phyloP scores from a whole-genome alignment of 2,888 invertebrate species.

The Mystacides longicornis region DNA sequence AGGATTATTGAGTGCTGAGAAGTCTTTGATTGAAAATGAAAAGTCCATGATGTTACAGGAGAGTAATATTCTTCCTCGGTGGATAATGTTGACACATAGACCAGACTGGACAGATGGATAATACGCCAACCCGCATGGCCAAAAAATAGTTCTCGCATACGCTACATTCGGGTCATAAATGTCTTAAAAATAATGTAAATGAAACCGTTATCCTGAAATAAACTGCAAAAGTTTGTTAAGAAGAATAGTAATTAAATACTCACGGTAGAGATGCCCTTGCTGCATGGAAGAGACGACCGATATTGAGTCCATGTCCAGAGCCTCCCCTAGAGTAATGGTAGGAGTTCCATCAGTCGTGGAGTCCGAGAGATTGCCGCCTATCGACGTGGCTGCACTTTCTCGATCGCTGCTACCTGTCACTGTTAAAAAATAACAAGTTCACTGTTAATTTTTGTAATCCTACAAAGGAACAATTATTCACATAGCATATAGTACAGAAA shows the following conservation, averaged over 20 bases:
- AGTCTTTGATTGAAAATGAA: no score
- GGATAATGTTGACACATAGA: no score
- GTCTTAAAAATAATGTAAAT: not conserved
- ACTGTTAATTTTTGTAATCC: no score
- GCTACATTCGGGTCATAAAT: not conserved
- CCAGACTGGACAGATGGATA: no score
- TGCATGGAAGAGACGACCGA: constrained; percentile 65
- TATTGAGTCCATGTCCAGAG: constrained; percentile 62
- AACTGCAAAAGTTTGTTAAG: not conserved
- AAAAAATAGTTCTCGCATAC: no score
- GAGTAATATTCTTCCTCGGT: no score
- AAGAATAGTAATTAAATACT: constrained; percentile 34
- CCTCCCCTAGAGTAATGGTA: constrained; percentile 48
- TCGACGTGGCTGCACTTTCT: constrained; percentile 69
- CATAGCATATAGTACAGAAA: no score
- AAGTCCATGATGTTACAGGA: no score
- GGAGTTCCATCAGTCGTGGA: constrained; percentile 69
- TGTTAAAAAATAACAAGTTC: constrained; percentile 26
- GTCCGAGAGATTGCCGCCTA: constrained; percentile 74
- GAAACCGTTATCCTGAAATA: no score
- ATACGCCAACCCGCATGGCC: no score
- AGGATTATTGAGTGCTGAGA: no score
- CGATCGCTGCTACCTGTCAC: constrained; percentile 65
- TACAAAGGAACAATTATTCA: no score
- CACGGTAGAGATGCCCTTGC: constrained; percentile 61